Conservation (phyloP, 2,113 vertebrate genomes). For the Pogona vitticeps region DNA sequence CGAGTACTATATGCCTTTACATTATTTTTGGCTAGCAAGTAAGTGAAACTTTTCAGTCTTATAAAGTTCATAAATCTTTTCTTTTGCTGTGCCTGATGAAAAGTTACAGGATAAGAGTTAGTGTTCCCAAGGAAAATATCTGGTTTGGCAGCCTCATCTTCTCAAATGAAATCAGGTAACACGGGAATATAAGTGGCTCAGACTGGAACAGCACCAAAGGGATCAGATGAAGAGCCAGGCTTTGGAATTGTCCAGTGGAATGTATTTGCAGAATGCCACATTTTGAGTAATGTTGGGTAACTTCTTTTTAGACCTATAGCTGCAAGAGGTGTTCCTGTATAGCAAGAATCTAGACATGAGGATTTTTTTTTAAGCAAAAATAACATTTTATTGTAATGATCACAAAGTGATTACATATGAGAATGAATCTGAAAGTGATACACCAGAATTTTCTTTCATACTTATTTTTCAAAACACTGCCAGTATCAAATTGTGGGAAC, state of each 20-base stretch:
- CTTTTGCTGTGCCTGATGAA: constrained; percentile 71
- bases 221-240: constrained; percentile 58
- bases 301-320: constrained; percentile 50
- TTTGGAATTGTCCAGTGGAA: constrained; percentile 50
- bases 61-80: constrained; percentile 79
- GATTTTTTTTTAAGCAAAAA: constrained; percentile 60
- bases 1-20: constrained; percentile 76
- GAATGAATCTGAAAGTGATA: constrained; percentile 54
- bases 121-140: constrained; percentile 77
- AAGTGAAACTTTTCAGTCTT: constrained; percentile 73
- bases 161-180: constrained; percentile 52
- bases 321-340: constrained; percentile 59
- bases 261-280: constrained; percentile 59
- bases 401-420: constrained; percentile 20
- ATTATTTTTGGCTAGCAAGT: constrained; percentile 78
- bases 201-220: constrained; percentile 49
- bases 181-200: constrained; percentile 60
- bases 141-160: constrained; percentile 70
- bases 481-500: not conserved
- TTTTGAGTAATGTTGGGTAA: constrained; percentile 62
- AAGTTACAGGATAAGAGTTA: constrained; percentile 67
- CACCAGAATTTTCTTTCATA: too few species aligned
- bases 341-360: constrained; percentile 59
- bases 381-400: constrained; percentile 34
- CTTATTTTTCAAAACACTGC: constrained; percentile 18